Conservation (phyloP, 2,888 invertebrate genomes). For the Andricus quercusramuli region DNA sequence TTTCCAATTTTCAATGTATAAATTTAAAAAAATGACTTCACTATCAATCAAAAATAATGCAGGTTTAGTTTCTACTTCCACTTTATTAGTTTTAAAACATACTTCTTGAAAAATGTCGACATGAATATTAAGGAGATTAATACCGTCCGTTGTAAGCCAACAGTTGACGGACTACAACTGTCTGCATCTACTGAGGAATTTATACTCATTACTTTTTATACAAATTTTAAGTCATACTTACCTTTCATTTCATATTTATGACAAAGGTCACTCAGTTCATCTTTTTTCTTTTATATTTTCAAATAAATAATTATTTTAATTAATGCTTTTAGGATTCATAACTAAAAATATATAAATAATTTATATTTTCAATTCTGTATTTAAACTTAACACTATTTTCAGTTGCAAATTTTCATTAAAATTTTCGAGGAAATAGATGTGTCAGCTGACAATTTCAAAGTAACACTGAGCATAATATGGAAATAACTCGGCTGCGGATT, state of each 20-base stretch:
- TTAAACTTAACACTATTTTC: no score
- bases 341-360: background rate
- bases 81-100: background rate
- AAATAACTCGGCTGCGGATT: no score
- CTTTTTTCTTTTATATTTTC: no score
- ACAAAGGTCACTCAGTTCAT: background rate
- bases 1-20: no score
- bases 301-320: no score
- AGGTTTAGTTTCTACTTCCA: background rate
- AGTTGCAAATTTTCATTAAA: no score
- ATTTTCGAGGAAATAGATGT: no score
- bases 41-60: background rate
- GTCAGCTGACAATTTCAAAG: no score
- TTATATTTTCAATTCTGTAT: no score
- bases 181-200: background rate
- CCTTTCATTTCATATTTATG: background rate
- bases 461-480: no score
- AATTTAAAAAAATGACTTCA: background rate
- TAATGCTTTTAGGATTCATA: background rate
- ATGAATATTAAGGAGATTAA: background rate
- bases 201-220: constrained; percentile 3
- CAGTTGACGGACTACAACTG: constrained; percentile 6
- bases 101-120: no score
- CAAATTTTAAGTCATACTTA: background rate
- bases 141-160: background rate